phyloP scores from a whole-genome alignment of 2,113 vertebrate genomes.

The Eudorcas thomsonii region DNA sequence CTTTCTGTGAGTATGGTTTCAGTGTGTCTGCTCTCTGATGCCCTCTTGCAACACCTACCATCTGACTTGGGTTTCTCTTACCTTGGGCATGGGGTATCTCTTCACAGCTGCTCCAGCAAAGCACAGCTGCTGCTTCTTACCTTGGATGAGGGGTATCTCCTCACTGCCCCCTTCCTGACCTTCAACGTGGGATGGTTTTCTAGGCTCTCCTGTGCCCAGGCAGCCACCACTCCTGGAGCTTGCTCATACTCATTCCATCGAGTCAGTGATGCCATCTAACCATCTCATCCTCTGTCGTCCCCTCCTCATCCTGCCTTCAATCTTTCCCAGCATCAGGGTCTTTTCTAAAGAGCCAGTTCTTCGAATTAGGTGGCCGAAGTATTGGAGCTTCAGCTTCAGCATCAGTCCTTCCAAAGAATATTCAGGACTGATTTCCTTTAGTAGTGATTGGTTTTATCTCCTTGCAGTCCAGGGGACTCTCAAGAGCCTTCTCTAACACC shows the following conservation, averaged over 20 bases:
- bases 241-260: neutral
- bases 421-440: neutral
- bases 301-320: neutral
- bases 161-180: too few species aligned
- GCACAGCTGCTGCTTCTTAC: too few species aligned
- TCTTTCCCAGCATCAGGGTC: neutral
- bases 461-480: neutral
- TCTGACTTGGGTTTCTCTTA: too few species aligned
- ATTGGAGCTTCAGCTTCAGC: neutral
- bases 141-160: too few species aligned
- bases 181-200: too few species aligned
- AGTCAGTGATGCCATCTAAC: neutral
- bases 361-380: accelerated
- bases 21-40: too few species aligned
- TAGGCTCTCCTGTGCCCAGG: too few species aligned
- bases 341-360: neutral
- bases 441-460: neutral
- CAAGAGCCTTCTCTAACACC: neutral
- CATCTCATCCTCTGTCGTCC: neutral
- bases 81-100: too few species aligned
- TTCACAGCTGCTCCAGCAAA: too few species aligned
- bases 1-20: too few species aligned
- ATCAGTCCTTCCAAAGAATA: neutral
- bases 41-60: too few species aligned
- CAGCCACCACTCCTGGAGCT: neutral